phyloP scores from a whole-genome alignment of 2,888 invertebrate genomes.

The Encarsia formosa region DNA sequence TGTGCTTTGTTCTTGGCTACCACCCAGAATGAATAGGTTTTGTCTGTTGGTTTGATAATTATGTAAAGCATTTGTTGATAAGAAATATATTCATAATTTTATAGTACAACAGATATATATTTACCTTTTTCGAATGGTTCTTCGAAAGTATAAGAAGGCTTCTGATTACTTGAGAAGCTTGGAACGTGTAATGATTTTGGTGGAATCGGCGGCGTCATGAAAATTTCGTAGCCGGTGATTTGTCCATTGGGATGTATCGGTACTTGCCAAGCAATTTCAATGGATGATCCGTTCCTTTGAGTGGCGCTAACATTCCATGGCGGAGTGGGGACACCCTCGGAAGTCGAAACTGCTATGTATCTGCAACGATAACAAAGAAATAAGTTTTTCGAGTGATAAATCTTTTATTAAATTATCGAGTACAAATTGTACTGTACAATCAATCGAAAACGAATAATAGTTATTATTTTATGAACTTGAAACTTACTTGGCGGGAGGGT shows the following conservation, averaged over 20 bases:
- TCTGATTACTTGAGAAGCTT: slow-evolving; percentile 35
- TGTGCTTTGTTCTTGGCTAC: slow-evolving; percentile 62
- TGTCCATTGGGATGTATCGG: slow-evolving; percentile 63
- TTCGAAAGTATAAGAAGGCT: slow-evolving; percentile 56
- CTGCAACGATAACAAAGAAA: slow-evolving; percentile 16
- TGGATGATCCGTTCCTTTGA: slow-evolving; percentile 63
- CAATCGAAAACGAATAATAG: too few relatives aligned
- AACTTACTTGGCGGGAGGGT: slow-evolving; percentile 60
- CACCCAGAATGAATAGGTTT: slow-evolving; percentile 71
- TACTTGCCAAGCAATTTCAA: slow-evolving; percentile 67
- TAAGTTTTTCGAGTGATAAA: too few relatives aligned
- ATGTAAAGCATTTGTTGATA: neutral
- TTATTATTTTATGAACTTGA: too few relatives aligned
- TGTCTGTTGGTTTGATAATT: slow-evolving; percentile 36
- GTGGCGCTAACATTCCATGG: slow-evolving; percentile 63
- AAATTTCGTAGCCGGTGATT: slow-evolving; percentile 62
- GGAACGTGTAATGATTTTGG: slow-evolving; percentile 49
- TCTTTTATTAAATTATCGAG: too few relatives aligned
- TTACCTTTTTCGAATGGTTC: slow-evolving; percentile 56
- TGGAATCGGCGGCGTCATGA: slow-evolving; percentile 63
- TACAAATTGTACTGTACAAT: too few relatives aligned
- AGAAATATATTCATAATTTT: neutral
- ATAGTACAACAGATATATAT: neutral
- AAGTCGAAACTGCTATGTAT: slow-evolving; percentile 60
- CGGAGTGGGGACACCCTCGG: slow-evolving; percentile 67